Conservation (phyloP, 2,888 invertebrate species). For the Amphipoea oculea region DNA sequence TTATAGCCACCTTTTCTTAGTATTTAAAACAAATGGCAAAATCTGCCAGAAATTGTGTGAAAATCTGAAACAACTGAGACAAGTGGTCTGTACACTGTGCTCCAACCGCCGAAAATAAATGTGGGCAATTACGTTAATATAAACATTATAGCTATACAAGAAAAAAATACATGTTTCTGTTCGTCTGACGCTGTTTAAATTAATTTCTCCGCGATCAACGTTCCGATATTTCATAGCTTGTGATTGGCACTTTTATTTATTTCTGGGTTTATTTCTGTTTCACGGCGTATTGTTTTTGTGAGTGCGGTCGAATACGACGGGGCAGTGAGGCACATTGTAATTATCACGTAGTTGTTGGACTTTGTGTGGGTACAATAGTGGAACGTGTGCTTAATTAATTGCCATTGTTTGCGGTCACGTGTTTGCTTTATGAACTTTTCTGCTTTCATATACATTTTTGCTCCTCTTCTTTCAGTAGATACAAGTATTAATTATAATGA, state of each 20-base stretch:
- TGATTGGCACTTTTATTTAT: slow-evolving; percentile 64
- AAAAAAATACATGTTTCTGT: slow-evolving; percentile 54
- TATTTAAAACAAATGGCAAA: slow-evolving; percentile 43
- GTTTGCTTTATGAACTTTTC: neutral
- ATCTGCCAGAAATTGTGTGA: slow-evolving; percentile 18
- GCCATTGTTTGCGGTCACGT: neutral
- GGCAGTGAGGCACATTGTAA: neutral
- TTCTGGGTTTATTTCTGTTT: slow-evolving; percentile 42
- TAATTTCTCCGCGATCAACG: slow-evolving; percentile 49
- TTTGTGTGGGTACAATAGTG: neutral
- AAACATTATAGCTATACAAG: slow-evolving; percentile 60
- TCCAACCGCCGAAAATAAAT: slow-evolving; percentile 63
- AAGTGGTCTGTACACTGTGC: slow-evolving; percentile 22
- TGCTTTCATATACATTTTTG: neutral
- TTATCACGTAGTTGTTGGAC: neutral
- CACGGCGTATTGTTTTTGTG: slow-evolving; percentile 41
- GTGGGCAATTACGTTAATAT: slow-evolving; percentile 62
- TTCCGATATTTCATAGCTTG: slow-evolving; percentile 51
- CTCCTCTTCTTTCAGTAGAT: neutral
- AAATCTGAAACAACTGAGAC: slow-evolving; percentile 26
- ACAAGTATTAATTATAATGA: neutral
- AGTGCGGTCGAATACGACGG: slow-evolving; percentile 1
- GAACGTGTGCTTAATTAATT: slow-evolving; percentile 11
- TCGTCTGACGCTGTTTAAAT: slow-evolving; percentile 62
- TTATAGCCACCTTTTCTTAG: slow-evolving; percentile 24